Evolutionary conservation across 2,888 invertebrate species (phyloP).

Genomic region (Himalopsyche kuldschensis): DNA sequence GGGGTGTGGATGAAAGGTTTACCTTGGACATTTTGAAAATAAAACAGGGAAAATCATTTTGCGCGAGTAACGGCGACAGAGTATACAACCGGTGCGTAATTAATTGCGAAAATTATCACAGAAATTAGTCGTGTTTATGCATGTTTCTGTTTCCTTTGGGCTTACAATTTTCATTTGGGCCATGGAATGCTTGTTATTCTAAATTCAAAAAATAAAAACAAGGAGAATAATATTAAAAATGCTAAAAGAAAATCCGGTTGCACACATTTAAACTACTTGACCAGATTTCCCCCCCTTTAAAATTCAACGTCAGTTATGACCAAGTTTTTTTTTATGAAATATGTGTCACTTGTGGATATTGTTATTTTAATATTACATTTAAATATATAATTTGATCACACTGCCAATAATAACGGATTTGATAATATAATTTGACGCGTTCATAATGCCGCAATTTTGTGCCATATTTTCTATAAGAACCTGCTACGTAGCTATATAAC

Average conservation of each 20-base stretch:
- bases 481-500: background rate
- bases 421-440: too few relatives aligned
- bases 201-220: background rate
- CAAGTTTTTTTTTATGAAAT: too few relatives aligned
- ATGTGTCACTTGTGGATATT: too few relatives aligned
- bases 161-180: background rate
- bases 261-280: too few relatives aligned
- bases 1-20: conserved; percentile 6
- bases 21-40: conserved; percentile 28
- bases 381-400: too few relatives aligned
- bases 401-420: too few relatives aligned
- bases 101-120: background rate
- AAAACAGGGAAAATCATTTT: conserved; percentile 19
- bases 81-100: background rate
- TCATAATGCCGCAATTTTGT: background rate
- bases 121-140: conserved; percentile 1
- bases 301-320: too few relatives aligned
- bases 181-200: background rate
- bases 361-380: too few relatives aligned
- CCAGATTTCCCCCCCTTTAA: too few relatives aligned
- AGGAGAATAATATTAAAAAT: background rate
- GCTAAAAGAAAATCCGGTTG: background rate
- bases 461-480: conserved; percentile 18
- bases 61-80: background rate
- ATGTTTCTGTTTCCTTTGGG: background rate